Evolutionary conservation across 2,113 vertebrate species (phyloP).

Genomic region (Ciconia boyciana): DNA sequence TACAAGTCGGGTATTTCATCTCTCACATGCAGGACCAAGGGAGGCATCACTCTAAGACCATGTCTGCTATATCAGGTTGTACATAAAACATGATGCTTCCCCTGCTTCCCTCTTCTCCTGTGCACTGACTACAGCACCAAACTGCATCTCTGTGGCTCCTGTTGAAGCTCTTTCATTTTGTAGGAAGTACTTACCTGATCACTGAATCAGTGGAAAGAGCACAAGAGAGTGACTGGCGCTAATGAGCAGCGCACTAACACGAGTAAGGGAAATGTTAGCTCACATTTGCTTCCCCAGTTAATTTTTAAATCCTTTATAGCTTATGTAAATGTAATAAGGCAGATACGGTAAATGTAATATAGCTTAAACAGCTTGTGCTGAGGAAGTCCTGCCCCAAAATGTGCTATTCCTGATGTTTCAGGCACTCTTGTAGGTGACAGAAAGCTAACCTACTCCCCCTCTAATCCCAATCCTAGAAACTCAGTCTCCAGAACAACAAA

Average conservation of each 20-base stretch:
- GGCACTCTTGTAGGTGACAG: not conserved
- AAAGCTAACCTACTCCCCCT: not conserved
- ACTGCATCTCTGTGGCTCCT: not conserved
- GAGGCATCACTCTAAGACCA: not conserved
- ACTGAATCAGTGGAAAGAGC: not conserved
- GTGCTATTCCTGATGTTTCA: not conserved
- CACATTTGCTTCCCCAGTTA: not conserved
- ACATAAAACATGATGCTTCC: not conserved
- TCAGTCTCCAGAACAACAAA: not conserved
- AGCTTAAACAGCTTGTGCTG: not conserved
- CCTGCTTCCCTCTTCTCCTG: not conserved
- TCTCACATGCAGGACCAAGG: not conserved
- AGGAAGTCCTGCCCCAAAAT: not conserved
- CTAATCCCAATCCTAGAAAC: not conserved
- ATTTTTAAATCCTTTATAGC: not conserved
- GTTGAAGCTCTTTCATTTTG: not conserved
- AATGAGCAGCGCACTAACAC: not conserved
- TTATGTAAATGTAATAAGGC: not conserved
- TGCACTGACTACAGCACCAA: not conserved
- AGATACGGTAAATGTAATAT: not conserved
- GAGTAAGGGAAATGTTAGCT: not conserved
- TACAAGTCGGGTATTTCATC: not conserved
- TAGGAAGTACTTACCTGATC: not conserved
- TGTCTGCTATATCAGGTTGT: not conserved
- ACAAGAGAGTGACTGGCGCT: not conserved